Base-by-base conservation (phyloP, 1,140 invertebrate genomes). In the fruit fly (Drosophila melanogaster) region DNA sequence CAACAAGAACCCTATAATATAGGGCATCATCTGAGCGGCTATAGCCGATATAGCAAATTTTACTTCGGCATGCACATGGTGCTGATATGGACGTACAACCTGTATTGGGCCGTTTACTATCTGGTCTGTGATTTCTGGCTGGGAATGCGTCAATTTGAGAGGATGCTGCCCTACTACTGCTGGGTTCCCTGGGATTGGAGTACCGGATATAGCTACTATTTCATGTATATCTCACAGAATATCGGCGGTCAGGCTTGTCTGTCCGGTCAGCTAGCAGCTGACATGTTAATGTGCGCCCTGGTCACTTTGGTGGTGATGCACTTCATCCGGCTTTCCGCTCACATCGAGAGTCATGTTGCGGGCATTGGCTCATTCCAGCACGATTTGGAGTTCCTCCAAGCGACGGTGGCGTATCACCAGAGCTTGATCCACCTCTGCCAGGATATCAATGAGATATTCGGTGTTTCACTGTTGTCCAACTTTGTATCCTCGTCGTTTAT, bases 171-270 rank as follows among this genome's bases (percentile, higher is more conserved):
- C 7, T 92, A 91, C 51, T 80, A 76, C 30, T 72, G 72, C 37
- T 92, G 84, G 84, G 69, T 75, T 2, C 90, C 90, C 5, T 92
- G 84, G 78, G 58, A 92, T 17, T 91, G 87, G 86, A 58, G 58
- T 2, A 64, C 35, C n/a, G 75, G 87, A 35, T 74, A 50, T 46
- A 80, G 50, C 43, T 92, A 91, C 54, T 84, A 89, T 14, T 11
- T 79, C 0, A 51, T 90, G 51, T 90, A 90, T 41, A 17, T 78
- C 1, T 73, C 78, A 0, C 86, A 91, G 33, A 79, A 77, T 37
- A 24, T 80, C 0, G 90, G 60, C 0, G 90, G 76, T 0, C 81
- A 90, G 70, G 43, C 75, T 0, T 89, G 80, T 43, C 49, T 90
- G 2, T 83, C 80, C 0, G 90, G 76, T 1, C 84, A 90, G 44